Base-by-base conservation (phyloP, 2,113 vertebrate genomes). In the Cinclus cinclus region DNA sequence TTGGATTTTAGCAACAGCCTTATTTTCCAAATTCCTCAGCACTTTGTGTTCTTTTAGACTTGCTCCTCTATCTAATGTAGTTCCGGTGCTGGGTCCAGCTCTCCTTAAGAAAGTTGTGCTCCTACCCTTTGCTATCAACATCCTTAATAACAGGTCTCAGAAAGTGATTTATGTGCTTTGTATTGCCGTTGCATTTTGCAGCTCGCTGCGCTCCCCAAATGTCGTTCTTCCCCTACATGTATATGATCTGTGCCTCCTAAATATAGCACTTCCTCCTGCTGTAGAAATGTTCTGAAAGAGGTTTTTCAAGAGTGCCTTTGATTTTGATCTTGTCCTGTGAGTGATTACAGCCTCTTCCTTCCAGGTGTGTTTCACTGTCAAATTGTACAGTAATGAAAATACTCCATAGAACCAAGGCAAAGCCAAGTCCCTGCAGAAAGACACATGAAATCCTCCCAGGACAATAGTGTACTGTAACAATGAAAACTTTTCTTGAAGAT, bases 61-160 rank as follows among this genome's bases (percentile, higher is more conserved):
- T 69, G 31, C 13, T 74, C 8, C 25, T 23, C 11, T 50, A 3
- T 37, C 23, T 76, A 6, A 16, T 28, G 5, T 60, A 10, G 28
- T n/a, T 52, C n/a, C 3, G 1, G 2, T 65, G 19, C 41, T 83
- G 79, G 25, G n/a, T 65, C 16, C n/a, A 67, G 31, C 28, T 28
- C 37, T 69, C 6, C 9, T 21, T 33, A 50, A 37, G 77, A 64
- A 70, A 53, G 15, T 6, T 46, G 25, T 59, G 33, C 71, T 92
- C 19, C 35, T 4, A 2, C 37, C 14, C 23, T 44, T 69, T 70
- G 31, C 28, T 77, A 69, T 77, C 1, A 1, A 3, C 1, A 1
- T 52, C 47, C 21, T 69, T 42, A 47, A 3, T 31, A 28, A 9
- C 14, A 83, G 69, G 17, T 73, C 53, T 86, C 53, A 89, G 25